Evolutionary conservation across 2,888 invertebrate species (phyloP).

Genomic region (Nephrotoma flavescens): DNA sequence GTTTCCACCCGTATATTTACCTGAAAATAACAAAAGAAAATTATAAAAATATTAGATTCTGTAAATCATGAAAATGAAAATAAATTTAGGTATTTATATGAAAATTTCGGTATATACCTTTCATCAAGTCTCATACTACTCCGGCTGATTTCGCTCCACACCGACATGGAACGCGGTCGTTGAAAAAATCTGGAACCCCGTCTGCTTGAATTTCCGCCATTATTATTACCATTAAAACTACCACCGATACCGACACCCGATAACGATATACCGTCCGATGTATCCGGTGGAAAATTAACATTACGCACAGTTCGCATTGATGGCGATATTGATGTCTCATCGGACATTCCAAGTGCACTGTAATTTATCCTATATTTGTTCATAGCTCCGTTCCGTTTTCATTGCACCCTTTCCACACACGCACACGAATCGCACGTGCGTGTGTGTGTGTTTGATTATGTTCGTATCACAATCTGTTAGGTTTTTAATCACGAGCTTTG

Average conservation of each 20-base stretch:
- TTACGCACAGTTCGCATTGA: slow-evolving; percentile 26
- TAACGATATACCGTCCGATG: slow-evolving; percentile 18
- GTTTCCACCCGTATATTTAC: not conserved
- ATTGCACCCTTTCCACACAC: not conserved
- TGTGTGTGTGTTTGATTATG: not conserved
- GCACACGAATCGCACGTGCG: not conserved
- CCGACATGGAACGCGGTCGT: slow-evolving; percentile 65
- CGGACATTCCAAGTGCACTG: slow-evolving; percentile 32
- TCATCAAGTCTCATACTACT: slow-evolving; percentile 59
- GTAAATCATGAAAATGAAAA: not conserved
- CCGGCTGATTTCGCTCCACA: slow-evolving; percentile 75
- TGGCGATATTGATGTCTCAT: slow-evolving; percentile 30
- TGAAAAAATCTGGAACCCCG: slow-evolving; percentile 31
- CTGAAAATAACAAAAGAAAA: not conserved
- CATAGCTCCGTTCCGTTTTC: slow-evolving; percentile 19
- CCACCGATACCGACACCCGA: not conserved
- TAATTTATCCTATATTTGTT: slow-evolving; percentile 32
- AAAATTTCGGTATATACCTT: slow-evolving; percentile 20
- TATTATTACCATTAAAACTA: not conserved
- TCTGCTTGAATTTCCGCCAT: slow-evolving; percentile 16
- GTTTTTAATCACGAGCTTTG: not conserved
- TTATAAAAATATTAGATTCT: not conserved
- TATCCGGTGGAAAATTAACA: slow-evolving; percentile 29
- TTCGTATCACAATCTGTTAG: not conserved
- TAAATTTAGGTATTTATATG: not conserved